Percentiles rank a stretch among this genome's conserved stretches.
Evolutionary conservation across 1,140 invertebrate species (phyloP).

Genomic region (Lepidurus apus): DNA sequence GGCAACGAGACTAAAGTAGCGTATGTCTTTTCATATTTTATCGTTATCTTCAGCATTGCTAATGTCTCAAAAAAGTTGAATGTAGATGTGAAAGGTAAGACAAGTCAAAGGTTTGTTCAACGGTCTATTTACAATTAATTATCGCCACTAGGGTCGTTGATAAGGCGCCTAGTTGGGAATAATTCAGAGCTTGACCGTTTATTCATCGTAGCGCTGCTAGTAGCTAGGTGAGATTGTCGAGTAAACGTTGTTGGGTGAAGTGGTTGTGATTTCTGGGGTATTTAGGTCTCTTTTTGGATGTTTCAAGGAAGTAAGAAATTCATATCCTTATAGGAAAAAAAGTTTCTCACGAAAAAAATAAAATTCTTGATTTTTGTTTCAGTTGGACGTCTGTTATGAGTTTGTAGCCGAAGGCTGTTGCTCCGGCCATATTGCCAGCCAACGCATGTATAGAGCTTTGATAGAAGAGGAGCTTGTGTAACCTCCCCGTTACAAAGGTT

Average conservation of each 20-base stretch:
- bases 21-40: too few relatives aligned
- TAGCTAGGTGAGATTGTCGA: background rate
- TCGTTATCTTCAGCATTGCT: too few relatives aligned
- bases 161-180: background rate
- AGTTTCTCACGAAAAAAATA: background rate
- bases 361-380: background rate
- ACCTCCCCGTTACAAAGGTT: background rate
- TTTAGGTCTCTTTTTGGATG: too few relatives aligned
- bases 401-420: constrained; percentile 18
- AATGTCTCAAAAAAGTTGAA: too few relatives aligned
- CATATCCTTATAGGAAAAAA: background rate
- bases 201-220: background rate
- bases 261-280: background rate
- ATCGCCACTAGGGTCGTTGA: background rate
- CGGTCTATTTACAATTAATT: background rate
- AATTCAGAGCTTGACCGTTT: background rate
- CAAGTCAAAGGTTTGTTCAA: background rate
- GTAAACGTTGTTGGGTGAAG: background rate
- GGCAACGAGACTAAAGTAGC: too few relatives aligned
- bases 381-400: constrained; percentile 6
- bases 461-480: background rate
- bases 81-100: background rate
- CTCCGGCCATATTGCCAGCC: constrained; percentile 7
- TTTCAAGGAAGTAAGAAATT: background rate
- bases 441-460: background rate